These are phyloP conservation scores for Agriopis leucophaearia DNA, from an alignment of 2,888 invertebrate species.

Conservation along the genomic window DNA sequence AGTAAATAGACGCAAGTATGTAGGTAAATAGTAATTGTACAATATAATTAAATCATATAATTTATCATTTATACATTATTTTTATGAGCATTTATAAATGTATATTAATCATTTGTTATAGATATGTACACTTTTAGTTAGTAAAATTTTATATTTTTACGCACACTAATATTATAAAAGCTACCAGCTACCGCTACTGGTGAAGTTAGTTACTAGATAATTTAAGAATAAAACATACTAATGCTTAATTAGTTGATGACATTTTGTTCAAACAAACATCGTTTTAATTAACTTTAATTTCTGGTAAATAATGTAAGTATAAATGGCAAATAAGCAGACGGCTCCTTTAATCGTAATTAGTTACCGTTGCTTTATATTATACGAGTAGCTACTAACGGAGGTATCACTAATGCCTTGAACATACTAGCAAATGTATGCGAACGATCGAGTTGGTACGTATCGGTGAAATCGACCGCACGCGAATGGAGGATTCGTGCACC, in stretches of 20 bases:
- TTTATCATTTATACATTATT: slow-evolving; percentile 69
- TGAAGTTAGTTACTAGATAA: slow-evolving; percentile 18
- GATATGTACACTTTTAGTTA: slow-evolving; percentile 79
- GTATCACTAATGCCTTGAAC: too few species aligned
- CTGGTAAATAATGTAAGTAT: not conserved
- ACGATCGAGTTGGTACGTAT: too few species aligned
- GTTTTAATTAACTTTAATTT: not conserved
- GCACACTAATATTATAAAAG: slow-evolving; percentile 66
- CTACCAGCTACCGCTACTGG: slow-evolving; percentile 65
- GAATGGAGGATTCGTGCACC: too few species aligned
- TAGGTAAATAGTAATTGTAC: slow-evolving; percentile 77
- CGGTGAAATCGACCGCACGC: too few species aligned
- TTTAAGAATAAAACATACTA: slow-evolving; percentile 16
- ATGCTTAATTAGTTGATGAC: not conserved
- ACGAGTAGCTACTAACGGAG: too few species aligned
- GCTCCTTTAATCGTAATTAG: too few species aligned
- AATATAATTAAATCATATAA: slow-evolving; percentile 67
- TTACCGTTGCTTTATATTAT: too few species aligned
- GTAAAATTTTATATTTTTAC: slow-evolving; percentile 57
- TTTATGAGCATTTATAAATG: slow-evolving; percentile 78
- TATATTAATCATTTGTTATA: slow-evolving; percentile 59
- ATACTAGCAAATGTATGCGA: too few species aligned
- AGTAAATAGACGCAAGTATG: slow-evolving; percentile 82
- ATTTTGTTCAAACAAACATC: not conserved
- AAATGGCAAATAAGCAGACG: not conserved